Percentiles rank a stretch among this genome's conserved stretches.
Evolutionary conservation across 2,888 invertebrate genomes (phyloP).

Genomic region (Acanthopleura granulata): DNA sequence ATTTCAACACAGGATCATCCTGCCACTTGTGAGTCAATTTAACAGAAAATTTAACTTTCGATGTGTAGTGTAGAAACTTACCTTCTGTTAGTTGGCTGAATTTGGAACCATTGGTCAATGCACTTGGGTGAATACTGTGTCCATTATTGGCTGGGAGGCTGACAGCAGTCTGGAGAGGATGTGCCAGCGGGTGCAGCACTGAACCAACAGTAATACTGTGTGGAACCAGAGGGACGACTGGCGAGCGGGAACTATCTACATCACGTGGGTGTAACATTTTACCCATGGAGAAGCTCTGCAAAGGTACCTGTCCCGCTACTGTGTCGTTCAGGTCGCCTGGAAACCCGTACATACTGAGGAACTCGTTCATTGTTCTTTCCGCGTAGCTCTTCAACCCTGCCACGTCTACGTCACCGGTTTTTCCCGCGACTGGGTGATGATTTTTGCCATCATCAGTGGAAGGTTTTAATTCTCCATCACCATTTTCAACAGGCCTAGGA

Average conservation of each 20-base stretch:
- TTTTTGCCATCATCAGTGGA: neutral
- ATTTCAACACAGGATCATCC: too few relatives aligned
- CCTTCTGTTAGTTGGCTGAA: too few relatives aligned
- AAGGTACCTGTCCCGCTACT: slow-evolving; percentile 75
- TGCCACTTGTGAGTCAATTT: too few relatives aligned
- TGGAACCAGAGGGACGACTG: slow-evolving; percentile 61
- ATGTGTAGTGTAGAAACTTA: too few relatives aligned
- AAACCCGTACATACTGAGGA: slow-evolving; percentile 82
- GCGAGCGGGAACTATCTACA: neutral
- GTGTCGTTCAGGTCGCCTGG: slow-evolving; percentile 79
- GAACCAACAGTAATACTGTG: neutral
- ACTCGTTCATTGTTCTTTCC: slow-evolving; percentile 84
- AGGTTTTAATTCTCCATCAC: neutral
- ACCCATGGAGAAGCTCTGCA: slow-evolving; percentile 80
- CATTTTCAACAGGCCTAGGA: neutral
- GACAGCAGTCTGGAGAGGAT: neutral
- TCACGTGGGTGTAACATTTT: slow-evolving; percentile 57
- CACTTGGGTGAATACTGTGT: too few relatives aligned
- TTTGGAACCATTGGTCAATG: too few relatives aligned
- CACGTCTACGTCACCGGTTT: slow-evolving; percentile 67
- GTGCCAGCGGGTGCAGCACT: neutral
- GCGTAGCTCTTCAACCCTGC: slow-evolving; percentile 82
- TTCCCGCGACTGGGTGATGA: slow-evolving; percentile 21
- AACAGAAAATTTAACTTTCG: too few relatives aligned
- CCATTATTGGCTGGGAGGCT: too few relatives aligned